phyloP scores from a whole-genome alignment of 2,888 invertebrate genomes.

The Tipula confusa region DNA sequence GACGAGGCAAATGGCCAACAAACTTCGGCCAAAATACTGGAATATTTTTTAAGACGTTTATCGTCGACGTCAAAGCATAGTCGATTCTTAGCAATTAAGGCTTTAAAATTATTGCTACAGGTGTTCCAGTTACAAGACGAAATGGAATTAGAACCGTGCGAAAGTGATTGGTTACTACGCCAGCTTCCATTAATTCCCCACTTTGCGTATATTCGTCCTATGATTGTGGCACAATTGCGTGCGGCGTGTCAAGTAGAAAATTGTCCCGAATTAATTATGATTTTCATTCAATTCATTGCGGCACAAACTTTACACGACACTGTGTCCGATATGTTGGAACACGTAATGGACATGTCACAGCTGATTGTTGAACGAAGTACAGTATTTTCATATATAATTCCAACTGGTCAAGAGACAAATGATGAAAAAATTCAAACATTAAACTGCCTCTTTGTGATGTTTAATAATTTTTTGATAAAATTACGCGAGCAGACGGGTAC shows the following conservation, averaged over 20 bases:
- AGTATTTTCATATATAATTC: conserved; percentile 76
- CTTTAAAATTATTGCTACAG: conserved; percentile 65
- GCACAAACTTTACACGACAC: conserved; percentile 64
- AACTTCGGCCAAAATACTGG: conserved; percentile 77
- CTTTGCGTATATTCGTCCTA: conserved; percentile 66
- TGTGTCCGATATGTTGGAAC: conserved; percentile 62
- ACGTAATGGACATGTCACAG: conserved; percentile 79
- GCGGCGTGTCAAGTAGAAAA: conserved; percentile 90
- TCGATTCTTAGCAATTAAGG: conserved; percentile 66
- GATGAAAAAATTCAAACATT: conserved; percentile 56
- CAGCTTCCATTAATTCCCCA: conserved; percentile 72
- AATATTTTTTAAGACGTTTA: conserved; percentile 81
- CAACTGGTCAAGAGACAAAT: conserved; percentile 42
- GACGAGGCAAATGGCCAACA: conserved; percentile 53
- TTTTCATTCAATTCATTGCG: conserved; percentile 81
- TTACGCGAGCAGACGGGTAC: conserved; percentile 50
- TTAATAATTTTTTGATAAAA: conserved; percentile 70
- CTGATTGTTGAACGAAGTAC: conserved; percentile 86
- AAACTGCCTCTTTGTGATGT: conserved; percentile 66
- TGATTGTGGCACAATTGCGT: conserved; percentile 67
- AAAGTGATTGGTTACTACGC: conserved; percentile 54
- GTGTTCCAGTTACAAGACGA: conserved; percentile 37
- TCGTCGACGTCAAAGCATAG: conserved; percentile 76
- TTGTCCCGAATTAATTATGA: conserved; percentile 65
- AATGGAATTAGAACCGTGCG: conserved; percentile 40